Base-by-base conservation (phyloP, 2,113 vertebrate species). In the Seriola dumerili region DNA sequence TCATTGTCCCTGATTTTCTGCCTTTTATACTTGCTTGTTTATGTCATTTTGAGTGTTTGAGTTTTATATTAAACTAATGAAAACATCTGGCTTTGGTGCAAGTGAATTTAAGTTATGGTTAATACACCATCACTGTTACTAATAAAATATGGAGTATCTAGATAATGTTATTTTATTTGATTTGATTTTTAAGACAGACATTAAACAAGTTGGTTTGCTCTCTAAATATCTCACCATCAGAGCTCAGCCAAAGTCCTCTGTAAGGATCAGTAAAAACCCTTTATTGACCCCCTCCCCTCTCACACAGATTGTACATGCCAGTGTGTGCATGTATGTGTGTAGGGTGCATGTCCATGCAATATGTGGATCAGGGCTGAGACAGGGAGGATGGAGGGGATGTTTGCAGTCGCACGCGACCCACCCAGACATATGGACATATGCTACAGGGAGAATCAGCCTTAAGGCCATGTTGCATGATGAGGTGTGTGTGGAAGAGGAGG, bases 381-480 rank as follows among this genome's bases (percentile, higher is more conserved):
- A 12, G 76, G 57, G 75, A 74, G 61, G 85, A 87, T 75, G 74
- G 72, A 77, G 77, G 73, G 74, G 76, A 85, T 76, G 85, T 80
- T 80, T 86, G 67, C 57, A 76, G 80, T 82, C 63, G 65, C 89
- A 93, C 64, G 86, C 65, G 17, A 89, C 85, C 72, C 74, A 65
- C 65, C 55, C 85, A 92, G 86, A 90, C 90, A 91, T 89, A 71
- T 88, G 85, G 81, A 87, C 78, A 80, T 85, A 81, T 87, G 86
- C 68, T 92, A 34, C 54, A 65, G 78, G 76, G 80, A 64, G 82
- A 88, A 79, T 80, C 79, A 71, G 77, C 84, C 81, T 77, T 63
- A 23, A 84, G 87, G 84, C 87, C 59, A 65, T 65, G 78, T 70
- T 85, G 79, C 65, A 84, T 83, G 73, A 76, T 84, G 75, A 74